Percentiles rank a stretch among this genome's conserved stretches.
These are phyloP conservation scores for Microtus richardsoni DNA, from an alignment of 2,113 vertebrate species.

Conservation along the genomic window DNA sequence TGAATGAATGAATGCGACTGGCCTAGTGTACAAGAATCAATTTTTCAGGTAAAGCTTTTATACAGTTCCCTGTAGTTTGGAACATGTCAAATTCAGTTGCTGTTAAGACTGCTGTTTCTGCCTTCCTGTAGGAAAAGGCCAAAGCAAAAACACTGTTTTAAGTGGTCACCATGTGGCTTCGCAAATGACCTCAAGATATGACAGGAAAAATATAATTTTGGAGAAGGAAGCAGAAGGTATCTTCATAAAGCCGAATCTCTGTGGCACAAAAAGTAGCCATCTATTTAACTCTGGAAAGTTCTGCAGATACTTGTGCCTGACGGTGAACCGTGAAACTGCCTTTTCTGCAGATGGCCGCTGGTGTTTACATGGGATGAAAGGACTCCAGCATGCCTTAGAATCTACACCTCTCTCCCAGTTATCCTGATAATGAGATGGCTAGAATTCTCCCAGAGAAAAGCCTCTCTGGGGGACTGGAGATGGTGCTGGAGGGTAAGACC, in stretches of 20 bases:
- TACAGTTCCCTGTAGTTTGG: not conserved
- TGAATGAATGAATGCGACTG: too few species aligned
- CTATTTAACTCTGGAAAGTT: not conserved
- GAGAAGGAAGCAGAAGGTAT: not conserved
- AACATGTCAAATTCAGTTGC: not conserved
- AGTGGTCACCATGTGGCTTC: not conserved
- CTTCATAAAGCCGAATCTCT: not conserved
- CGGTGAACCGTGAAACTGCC: not conserved
- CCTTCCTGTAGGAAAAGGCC: not conserved
- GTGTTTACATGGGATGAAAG: not conserved
- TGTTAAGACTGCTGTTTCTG: not conserved
- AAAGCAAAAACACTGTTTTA: not conserved
- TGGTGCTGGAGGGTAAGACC: too few species aligned
- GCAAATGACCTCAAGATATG: not conserved
- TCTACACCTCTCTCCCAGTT: too few species aligned
- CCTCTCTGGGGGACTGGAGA: rapidly evolving
- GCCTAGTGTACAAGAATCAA: not conserved
- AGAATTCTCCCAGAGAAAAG: not conserved
- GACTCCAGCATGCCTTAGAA: not conserved
- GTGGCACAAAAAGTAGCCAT: not conserved
- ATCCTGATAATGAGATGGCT: not conserved
- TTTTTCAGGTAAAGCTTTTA: not conserved
- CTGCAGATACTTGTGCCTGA: not conserved
- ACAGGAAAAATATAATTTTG: not conserved
- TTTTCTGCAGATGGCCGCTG: not conserved